Evolutionary conservation across 2,797 vertebrate species (phyloP).

Genomic region (Eospalax fontanierii): DNA sequence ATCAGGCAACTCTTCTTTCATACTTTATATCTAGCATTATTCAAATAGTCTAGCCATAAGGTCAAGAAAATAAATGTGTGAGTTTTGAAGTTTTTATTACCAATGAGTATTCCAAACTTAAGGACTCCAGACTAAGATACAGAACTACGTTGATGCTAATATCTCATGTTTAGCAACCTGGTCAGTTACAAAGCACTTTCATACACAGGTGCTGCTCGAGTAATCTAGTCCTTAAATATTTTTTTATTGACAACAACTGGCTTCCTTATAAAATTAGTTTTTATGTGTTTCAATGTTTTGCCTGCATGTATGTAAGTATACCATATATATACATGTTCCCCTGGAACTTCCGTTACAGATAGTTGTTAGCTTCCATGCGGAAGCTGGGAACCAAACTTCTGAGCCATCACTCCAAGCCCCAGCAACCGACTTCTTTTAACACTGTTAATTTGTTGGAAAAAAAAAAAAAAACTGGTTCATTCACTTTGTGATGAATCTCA

Average conservation of each 20-base stretch:
- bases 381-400: no score
- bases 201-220: background rate
- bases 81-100: constrained; percentile 30
- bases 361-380: no score
- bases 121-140: background rate
- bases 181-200: background rate
- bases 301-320: no score
- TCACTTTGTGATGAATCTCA: background rate
- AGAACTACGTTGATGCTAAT: background rate
- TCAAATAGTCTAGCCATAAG: constrained; percentile 37
- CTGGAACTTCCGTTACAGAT: no score
- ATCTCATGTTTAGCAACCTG: background rate
- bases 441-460: background rate
- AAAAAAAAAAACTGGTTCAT: background rate
- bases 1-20: background rate
- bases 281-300: no score
- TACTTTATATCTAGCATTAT: constrained; percentile 5
- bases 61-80: background rate
- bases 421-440: background rate
- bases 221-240: background rate
- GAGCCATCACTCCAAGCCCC: background rate
- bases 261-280: background rate
- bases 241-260: background rate
- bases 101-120: background rate
- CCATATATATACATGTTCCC: no score